Evolutionary conservation across 2,797 vertebrate species (phyloP), one percentile per base, ranked within the genome.

Genomic region (Muraenolepis orangiensis): DNA sequence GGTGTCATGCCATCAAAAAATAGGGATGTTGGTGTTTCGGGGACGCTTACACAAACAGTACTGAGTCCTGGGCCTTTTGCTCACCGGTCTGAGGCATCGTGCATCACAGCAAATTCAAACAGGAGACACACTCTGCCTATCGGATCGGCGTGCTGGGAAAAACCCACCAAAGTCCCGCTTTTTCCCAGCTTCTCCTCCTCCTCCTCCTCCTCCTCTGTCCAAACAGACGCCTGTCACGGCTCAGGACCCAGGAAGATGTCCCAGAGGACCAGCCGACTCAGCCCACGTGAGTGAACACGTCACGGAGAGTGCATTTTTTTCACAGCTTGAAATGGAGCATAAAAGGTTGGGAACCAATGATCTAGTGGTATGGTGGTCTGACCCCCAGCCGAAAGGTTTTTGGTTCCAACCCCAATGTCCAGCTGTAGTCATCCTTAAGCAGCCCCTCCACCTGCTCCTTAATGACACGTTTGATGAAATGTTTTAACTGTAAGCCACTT

Each of bases 241-340:
- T 89, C 91, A 1, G 82, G 95, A 82, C 91, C 93, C 4, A 95
- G 96, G 88, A 98, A 96, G 77, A 92, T 95, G 0, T 93, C 96
- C 81, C 97, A 95, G 86, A 94, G 96, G 51, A 93, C 97, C 6
- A 92, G 95, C 81, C 91, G 96, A 71, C 95, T 99, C 11, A 96
- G 91, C 23, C 94, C 96, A 92, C 93, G 98, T 99, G 90, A 94
- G 93, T 85, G 68, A 18, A 75, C 26, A 57, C 8, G 36, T 70
- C 68, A 23, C 40, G 34, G 28, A 32, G 29, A 12, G 16, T 51
- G n/a, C n/a, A n/a, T n/a, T n/a, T n/a, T n/a, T n/a, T n/a, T n/a
- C n/a, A n/a, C n/a, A n/a, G n/a, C n/a, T n/a, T n/a, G n/a, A n/a
- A n/a, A n/a, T n/a, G n/a, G n/a, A n/a, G n/a, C n/a, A n/a, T n/a